These are phyloP conservation scores for Clarias macrocephalus DNA, from an alignment of 2,113 vertebrate genomes.

Conservation along the genomic window DNA sequence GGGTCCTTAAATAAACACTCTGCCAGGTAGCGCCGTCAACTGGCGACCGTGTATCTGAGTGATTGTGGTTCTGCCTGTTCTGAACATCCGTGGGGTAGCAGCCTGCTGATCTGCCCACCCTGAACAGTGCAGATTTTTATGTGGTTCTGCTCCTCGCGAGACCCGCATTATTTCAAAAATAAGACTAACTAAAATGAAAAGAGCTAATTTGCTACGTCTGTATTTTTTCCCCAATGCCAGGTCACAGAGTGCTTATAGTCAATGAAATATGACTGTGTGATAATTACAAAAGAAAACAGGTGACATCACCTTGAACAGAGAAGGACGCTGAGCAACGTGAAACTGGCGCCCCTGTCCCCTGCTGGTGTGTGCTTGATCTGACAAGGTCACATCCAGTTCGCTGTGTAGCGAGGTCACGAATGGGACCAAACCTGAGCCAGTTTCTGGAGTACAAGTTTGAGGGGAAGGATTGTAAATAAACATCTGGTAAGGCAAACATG, in stretches of 20 bases:
- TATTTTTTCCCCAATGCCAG: slow-evolving; percentile 36
- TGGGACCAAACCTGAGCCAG: slow-evolving; percentile 8
- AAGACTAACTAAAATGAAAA: not conserved
- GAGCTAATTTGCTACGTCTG: slow-evolving; percentile 17
- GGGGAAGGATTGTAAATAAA: slow-evolving; percentile 40
- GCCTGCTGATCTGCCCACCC: too few species aligned
- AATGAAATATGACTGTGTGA: slow-evolving; percentile 54
- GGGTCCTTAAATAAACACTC: too few species aligned
- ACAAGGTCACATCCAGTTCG: slow-evolving; percentile 10
- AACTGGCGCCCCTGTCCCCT: slow-evolving; percentile 14
- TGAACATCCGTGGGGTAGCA: too few species aligned
- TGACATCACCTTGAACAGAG: slow-evolving; percentile 56
- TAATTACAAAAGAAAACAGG: slow-evolving; percentile 59
- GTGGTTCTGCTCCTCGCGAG: too few species aligned
- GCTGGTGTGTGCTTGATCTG: slow-evolving; percentile 17
- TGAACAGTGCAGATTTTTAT: too few species aligned
- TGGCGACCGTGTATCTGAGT: too few species aligned
- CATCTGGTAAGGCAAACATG: slow-evolving; percentile 8
- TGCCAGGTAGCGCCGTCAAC: too few species aligned
- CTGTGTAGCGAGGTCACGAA: not conserved
- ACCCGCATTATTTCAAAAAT: too few species aligned
- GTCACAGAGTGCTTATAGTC: slow-evolving; percentile 37
- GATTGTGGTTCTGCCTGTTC: too few species aligned
- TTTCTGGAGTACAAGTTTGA: slow-evolving; percentile 23
- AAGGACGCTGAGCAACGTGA: slow-evolving; percentile 18